phyloP scores from a whole-genome alignment of 2,113 vertebrate species.

The Trochalopteron elliotii region DNA sequence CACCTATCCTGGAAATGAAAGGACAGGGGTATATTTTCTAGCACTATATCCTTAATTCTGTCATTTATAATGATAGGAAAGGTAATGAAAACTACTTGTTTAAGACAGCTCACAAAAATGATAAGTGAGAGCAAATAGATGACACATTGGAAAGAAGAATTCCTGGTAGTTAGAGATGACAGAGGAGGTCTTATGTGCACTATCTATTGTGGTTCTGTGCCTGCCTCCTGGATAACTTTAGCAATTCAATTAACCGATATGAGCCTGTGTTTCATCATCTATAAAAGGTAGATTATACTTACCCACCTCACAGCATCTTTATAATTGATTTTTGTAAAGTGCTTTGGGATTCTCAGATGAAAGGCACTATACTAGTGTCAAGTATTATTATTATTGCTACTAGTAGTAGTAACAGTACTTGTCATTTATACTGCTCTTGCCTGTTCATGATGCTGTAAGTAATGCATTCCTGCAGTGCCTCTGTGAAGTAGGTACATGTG shows the following conservation, averaged over 20 bases:
- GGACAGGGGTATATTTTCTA: not conserved
- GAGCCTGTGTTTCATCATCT: conserved; percentile 9
- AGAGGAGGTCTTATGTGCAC: not conserved
- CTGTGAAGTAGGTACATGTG: not conserved
- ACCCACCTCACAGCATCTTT: not conserved
- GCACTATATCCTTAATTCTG: not conserved
- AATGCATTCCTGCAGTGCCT: not conserved
- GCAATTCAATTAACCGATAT: conserved; percentile 11
- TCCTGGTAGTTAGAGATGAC: conserved; percentile 13
- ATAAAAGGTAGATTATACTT: not conserved
- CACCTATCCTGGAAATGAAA: not conserved
- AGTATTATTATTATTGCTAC: not conserved
- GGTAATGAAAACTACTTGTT: not conserved
- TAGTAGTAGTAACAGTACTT: not conserved
- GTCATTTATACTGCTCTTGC: not conserved
- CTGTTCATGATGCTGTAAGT: not conserved
- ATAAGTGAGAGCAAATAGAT: conserved; percentile 24
- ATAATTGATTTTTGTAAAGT: conserved; percentile 25
- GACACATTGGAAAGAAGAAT: not conserved
- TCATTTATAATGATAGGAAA: not conserved
- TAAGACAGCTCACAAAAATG: conserved; percentile 27
- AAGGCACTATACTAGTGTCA: not conserved
- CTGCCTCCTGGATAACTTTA: not conserved
- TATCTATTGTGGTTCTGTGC: not conserved
- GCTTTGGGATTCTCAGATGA: not conserved